Evolutionary conservation across 2,113 vertebrate genomes (phyloP), one percentile per base, ranked within the genome.

Genomic region (Ageneiosus marmoratus): DNA sequence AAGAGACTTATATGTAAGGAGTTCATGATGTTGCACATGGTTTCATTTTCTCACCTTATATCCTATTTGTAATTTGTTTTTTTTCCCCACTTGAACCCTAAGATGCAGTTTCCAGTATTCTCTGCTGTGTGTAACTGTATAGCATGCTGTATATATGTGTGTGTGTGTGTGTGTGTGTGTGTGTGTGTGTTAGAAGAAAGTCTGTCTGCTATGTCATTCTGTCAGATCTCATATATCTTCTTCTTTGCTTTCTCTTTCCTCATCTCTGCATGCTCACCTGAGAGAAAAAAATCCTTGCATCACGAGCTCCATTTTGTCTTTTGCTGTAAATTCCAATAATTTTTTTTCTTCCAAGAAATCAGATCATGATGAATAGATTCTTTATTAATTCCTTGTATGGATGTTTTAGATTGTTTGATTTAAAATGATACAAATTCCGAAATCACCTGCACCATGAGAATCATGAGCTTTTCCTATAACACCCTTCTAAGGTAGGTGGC

Each of bases 171-270:
- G 58, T 69, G 85, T 85, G 77, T 84, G 87, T 81, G 67, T 89
- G 83, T n/a, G n/a, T n/a, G n/a, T n/a, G n/a, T n/a, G n/a, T n/a
- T 15, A 79, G 69, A 81, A 60, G 80, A 84, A 48, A 60, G 90
- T 91, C 89, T 88, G 87, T 87, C 88, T 84, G 88, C 90, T 70
- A 80, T 92, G 92, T 92, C 85, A 86, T 89, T 67, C 73, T 88
- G 93, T 91, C 91, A 88, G 79, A 90, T 93, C 85, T 91, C 88
- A 92, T 92, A 93, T 91, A 86, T 89, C 90, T 88, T 88, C 87
- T 84, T 89, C 88, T 70, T 75, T 91, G 89, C 91, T 93, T 89
- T 86, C 82, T 75, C 55, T 80, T 85, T 88, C 80, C 89, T 90
- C 83, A 91, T 90, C 90, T 90, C 80, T 89, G 88, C 85, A 75